A percentile compares a stretch with the other conserved stretches of the same genome.
Conservation (phyloP, 2,113 vertebrate genomes). For the Sinocyclocheilus anophthalmus region DNA sequence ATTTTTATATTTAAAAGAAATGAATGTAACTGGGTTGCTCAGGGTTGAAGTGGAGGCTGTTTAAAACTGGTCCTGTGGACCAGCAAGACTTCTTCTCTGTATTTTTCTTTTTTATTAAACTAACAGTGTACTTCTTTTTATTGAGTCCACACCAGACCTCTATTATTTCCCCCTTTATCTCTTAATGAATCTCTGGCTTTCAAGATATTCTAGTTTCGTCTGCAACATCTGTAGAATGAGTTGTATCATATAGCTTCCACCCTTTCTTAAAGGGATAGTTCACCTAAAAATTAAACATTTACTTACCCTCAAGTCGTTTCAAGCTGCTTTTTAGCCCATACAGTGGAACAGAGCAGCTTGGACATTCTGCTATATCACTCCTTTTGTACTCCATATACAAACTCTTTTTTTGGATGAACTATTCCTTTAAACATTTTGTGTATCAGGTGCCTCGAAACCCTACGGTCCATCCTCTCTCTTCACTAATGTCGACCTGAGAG, state of each 20-base stretch:
- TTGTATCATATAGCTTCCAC: neutral
- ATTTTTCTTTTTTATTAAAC: constrained; percentile 60
- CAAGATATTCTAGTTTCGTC: constrained; percentile 28
- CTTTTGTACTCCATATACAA: neutral
- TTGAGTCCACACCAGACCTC: constrained; percentile 72
- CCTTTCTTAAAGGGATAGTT: neutral
- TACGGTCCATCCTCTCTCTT: constrained; percentile 63
- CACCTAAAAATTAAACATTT: neutral
- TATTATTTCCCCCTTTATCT: constrained; percentile 28
- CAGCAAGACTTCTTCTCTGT: constrained; percentile 75
- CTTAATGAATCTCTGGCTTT: constrained; percentile 67
- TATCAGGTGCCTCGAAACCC: constrained; percentile 76
- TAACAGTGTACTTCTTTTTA: constrained; percentile 76
- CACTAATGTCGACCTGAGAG: constrained; percentile 74
- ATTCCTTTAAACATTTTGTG: constrained; percentile 14
- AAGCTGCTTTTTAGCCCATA: neutral
- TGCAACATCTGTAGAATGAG: neutral
- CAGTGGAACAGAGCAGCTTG: neutral
- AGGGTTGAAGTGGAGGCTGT: constrained; percentile 87
- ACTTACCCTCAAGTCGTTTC: neutral
- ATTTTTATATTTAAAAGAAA: constrained; percentile 83
- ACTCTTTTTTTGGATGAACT: neutral
- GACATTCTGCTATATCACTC: neutral
- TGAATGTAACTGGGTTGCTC: constrained; percentile 94
- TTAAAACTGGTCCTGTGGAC: constrained; percentile 81